phyloP scores from a whole-genome alignment of 2,113 vertebrate species.

The Rhipidura dahli region DNA sequence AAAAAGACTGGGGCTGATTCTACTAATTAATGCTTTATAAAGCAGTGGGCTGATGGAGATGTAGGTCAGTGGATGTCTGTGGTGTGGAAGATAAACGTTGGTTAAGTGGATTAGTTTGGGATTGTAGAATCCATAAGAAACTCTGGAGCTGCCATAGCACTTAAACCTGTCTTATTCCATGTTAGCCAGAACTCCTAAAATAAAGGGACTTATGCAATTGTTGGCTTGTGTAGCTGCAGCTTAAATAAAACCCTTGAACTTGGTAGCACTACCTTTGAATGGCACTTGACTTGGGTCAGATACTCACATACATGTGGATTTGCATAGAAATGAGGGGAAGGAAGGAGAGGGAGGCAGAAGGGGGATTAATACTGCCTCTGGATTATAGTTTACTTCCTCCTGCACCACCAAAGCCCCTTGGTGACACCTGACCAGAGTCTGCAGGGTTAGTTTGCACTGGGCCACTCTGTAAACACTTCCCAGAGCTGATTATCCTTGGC shows the following conservation, averaged over 20 bases:
- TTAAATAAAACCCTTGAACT: not conserved
- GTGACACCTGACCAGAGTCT: not conserved
- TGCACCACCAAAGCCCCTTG: not conserved
- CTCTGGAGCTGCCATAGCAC: not conserved
- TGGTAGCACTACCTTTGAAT: not conserved
- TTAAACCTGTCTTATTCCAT: not conserved
- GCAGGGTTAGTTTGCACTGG: not conserved
- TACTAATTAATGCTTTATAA: not conserved
- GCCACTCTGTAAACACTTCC: not conserved
- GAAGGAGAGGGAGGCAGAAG: not conserved
- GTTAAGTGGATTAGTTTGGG: not conserved
- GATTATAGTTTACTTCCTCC: not conserved
- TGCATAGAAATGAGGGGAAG: not conserved
- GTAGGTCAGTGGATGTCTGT: not conserved
- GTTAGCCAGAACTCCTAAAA: not conserved
- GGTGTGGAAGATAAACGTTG: not conserved
- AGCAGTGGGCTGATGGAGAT: not conserved
- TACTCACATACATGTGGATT: fast-evolving
- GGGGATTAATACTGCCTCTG: not conserved
- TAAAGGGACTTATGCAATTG: not conserved
- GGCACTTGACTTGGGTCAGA: not conserved
- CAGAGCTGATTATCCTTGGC: not conserved
- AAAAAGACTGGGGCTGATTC: not conserved
- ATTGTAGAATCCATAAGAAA: not conserved
- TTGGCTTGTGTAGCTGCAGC: fast-evolving